Conservation (phyloP, 2,797 vertebrate species). For the Oreortyx pictus region DNA sequence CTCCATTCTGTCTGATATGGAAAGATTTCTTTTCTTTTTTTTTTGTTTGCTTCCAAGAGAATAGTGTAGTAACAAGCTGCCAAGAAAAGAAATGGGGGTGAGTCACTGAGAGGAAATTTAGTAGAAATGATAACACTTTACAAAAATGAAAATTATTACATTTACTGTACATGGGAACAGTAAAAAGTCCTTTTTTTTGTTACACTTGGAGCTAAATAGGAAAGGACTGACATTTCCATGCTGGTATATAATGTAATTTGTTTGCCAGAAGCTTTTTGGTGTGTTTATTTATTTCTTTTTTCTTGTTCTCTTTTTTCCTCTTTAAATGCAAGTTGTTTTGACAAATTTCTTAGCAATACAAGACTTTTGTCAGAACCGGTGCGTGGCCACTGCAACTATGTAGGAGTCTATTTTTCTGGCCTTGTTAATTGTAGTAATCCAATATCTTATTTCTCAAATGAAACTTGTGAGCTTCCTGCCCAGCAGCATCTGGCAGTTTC, state of each 20-base stretch:
- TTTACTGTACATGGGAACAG: conserved; percentile 60
- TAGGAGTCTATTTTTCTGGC: conserved; percentile 14
- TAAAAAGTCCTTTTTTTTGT: conserved; percentile 55
- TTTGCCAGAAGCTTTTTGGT: conserved; percentile 48
- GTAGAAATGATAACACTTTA: conserved; percentile 60
- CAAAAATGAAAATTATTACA: conserved; percentile 60
- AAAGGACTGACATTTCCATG: conserved; percentile 44
- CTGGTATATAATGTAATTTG: conserved; percentile 35
- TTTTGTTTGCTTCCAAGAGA: background rate
- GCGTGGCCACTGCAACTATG: conserved; percentile 8
- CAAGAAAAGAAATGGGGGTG: conserved; percentile 34
- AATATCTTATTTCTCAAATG: conserved; percentile 45
- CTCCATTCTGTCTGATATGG: background rate
- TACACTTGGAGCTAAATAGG: background rate
- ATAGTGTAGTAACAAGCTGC: conserved; percentile 13
- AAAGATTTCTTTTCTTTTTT: background rate
- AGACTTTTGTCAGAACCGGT: conserved; percentile 31
- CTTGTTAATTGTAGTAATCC: conserved; percentile 46
- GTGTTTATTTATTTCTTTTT: conserved; percentile 35
- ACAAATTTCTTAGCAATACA: conserved; percentile 53
- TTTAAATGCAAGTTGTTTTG: conserved; percentile 46
- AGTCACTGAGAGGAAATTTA: conserved; percentile 48
- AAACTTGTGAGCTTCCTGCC: conserved; percentile 49
- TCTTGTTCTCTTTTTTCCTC: conserved; percentile 60
- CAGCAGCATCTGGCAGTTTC: conserved; percentile 53